Conservation (phyloP, 1,140 invertebrate species). For the Streblospio benedicti region DNA sequence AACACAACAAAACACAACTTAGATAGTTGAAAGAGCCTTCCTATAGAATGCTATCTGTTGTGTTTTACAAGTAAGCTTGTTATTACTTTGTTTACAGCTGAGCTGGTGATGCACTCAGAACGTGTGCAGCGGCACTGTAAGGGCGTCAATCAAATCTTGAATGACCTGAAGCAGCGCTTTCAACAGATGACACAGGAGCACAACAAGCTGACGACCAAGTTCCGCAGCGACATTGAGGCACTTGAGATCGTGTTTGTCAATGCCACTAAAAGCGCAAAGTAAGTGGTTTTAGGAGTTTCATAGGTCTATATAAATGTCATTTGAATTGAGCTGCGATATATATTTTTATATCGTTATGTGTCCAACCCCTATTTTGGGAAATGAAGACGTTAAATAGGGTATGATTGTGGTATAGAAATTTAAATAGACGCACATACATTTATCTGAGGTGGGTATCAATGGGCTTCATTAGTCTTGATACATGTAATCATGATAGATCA, state of each 20-base stretch:
- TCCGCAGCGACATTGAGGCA: slow-evolving; percentile 37
- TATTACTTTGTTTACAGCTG: no score
- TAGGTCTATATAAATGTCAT: background rate
- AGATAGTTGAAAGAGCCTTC: no score
- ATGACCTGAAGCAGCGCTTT: slow-evolving; percentile 33
- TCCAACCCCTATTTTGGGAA: no score
- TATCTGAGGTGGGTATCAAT: no score
- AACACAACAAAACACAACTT: no score
- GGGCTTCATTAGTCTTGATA: no score
- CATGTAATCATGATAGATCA: no score
- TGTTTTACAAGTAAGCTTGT: no score
- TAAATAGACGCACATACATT: no score
- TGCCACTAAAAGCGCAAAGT: slow-evolving; percentile 46
- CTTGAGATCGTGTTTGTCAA: slow-evolving; percentile 43
- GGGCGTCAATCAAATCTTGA: slow-evolving; percentile 38
- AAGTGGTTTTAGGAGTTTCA: slow-evolving; percentile 1
- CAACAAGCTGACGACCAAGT: slow-evolving; percentile 36
- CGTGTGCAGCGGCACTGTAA: slow-evolving; percentile 41
- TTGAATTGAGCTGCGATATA: background rate
- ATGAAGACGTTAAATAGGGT: no score
- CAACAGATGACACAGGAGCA: slow-evolving; percentile 35
- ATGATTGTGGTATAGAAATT: no score
- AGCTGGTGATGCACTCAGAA: slow-evolving; percentile 45
- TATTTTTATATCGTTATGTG: background rate
- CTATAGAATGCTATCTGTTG: no score